Base-by-base conservation (phyloP, 2,888 invertebrate genomes). In the Octonoba sinensis region DNA sequence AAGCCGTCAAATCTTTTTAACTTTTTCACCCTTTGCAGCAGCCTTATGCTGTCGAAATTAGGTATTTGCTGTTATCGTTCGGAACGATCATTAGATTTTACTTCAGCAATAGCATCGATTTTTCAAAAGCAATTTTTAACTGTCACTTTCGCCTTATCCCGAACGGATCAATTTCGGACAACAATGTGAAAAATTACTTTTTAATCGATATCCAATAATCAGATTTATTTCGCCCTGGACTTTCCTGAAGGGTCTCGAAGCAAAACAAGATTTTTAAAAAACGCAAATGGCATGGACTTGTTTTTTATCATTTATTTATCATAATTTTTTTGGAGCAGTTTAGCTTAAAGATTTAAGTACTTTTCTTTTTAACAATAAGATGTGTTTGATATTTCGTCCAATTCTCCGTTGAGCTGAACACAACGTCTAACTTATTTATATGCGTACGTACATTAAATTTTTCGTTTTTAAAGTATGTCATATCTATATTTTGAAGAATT, bases 151-250 rank as follows among this genome's bases (percentile, higher is more conserved):
- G 69, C 69, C 66, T 82, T 76, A 82, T 82, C 81, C 81, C 15
- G 18, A 59, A 44, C n/a, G 82, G 82, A 82, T 82, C 82, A 82
- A 75, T 82, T 72, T 72, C 72, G 76, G 82, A 82, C 82, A 82
- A 82, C 82, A 82, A 72, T 72, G 82, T 82, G 82, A 82, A 82
- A 82, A 82, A 82, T 82, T 82, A 82, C 82, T 82, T 82, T 82
- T 82, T 82, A 82, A 82, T 82, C 82, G 82, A 82, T 82, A 82
- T 76, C 70, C 82, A 67, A 82, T 82, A 82, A 74, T 76, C 73
- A 76, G 82, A 82, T 82, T 75, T 82, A 76, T 82, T 82, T 82
- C 75, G 69, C 47, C 56, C 71, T 75, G 75, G 70, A 70, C 75
- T 70, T 75, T 24, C 22, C 22, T 36, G 36, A 36, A 8, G 36